These are phyloP conservation scores for Neodiprion lecontei DNA, from an alignment of 1,140 invertebrate genomes.

Conservation along the genomic window DNA sequence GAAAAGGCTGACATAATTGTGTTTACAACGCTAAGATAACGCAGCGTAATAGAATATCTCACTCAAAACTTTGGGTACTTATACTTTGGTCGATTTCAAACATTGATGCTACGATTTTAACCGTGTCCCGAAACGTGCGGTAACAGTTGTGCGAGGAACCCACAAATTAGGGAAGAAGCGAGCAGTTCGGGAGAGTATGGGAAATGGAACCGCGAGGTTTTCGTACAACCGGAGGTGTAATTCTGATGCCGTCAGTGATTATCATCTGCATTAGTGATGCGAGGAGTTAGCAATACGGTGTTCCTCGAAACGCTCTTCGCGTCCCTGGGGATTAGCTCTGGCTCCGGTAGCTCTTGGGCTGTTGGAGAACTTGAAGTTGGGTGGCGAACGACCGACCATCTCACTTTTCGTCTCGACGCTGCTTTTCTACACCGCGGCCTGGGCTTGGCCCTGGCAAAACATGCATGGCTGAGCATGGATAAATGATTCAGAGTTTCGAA, in stretches of 20 bases:
- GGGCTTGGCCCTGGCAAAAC: constrained; percentile 21
- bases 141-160: no score
- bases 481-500: constrained; percentile 49
- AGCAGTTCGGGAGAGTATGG: no score
- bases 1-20: no score
- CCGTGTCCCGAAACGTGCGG: no score
- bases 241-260: neutral
- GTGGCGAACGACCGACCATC: constrained; percentile 19
- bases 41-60: no score
- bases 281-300: neutral
- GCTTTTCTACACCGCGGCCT: constrained; percentile 6
- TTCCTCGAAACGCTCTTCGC: constrained; percentile 19
- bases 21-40: no score
- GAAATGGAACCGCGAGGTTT: neutral
- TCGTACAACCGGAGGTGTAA: neutral
- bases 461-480: constrained; percentile 42
- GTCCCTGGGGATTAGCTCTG: constrained; percentile 20
- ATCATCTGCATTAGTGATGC: neutral
- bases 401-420: neutral
- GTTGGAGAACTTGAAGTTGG: neutral
- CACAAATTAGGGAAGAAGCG: no score
- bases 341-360: no score
- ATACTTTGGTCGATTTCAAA: no score
- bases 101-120: no score
- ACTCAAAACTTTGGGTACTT: no score